These are phyloP conservation scores for Panurus biarmicus DNA, from an alignment of 2,113 vertebrate genomes.

Conservation along the genomic window DNA sequence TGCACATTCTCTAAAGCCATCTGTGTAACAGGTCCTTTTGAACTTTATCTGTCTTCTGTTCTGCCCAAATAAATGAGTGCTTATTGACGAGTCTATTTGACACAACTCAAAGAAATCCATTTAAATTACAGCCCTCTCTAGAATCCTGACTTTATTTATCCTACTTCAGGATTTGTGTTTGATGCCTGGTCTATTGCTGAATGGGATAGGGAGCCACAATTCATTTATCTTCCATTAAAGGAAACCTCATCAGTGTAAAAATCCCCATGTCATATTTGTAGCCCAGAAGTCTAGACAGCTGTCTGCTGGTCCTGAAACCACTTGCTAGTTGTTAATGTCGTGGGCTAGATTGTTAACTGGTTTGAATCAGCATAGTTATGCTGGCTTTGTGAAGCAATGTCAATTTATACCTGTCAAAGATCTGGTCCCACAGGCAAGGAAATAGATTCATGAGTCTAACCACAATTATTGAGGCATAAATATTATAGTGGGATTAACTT, in stretches of 20 bases:
- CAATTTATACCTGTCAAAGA: not conserved
- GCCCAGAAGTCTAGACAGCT: conserved; percentile 17
- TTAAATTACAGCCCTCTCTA: not conserved
- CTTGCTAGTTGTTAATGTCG: not conserved
- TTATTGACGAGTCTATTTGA: not conserved
- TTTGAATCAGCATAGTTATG: not conserved
- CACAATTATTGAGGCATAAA: not conserved
- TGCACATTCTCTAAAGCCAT: not conserved
- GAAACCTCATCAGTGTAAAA: not conserved
- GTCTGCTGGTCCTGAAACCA: not conserved
- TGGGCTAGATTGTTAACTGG: not conserved
- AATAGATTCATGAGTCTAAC: not conserved
- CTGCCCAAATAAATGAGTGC: not conserved
- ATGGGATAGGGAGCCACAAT: not conserved
- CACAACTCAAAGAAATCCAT: not conserved
- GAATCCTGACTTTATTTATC: not conserved
- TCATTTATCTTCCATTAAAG: conserved; percentile 3
- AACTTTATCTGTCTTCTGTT: not conserved
- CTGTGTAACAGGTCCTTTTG: not conserved
- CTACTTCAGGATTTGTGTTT: not conserved
- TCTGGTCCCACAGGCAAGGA: not conserved
- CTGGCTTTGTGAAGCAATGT: not conserved
- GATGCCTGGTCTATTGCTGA: not conserved
- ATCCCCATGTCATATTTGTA: not conserved
- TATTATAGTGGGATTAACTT: not conserved